Conservation (phyloP, 2,797 vertebrate species). For the Buceros bicornis region DNA sequence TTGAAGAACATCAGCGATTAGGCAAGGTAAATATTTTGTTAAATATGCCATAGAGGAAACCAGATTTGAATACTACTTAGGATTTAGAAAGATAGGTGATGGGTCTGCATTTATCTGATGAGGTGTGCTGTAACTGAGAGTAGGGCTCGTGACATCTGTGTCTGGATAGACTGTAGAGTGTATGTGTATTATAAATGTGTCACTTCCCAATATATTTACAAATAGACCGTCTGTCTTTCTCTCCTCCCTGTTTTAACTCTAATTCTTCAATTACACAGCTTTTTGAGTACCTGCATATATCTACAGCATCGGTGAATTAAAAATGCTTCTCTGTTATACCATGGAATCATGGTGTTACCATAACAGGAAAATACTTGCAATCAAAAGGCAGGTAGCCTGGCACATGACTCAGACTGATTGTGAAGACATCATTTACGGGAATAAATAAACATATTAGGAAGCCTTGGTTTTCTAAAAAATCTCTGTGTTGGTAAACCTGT, state of each 20-base stretch:
- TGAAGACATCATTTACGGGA: constrained; percentile 43
- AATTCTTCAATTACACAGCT: neutral
- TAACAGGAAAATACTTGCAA: constrained; percentile 65
- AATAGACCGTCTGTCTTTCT: neutral
- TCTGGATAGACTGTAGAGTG: neutral
- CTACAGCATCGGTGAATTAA: neutral
- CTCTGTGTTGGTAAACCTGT: neutral
- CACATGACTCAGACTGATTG: constrained; percentile 46
- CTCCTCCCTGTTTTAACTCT: neutral
- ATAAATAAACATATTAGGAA: constrained; percentile 59
- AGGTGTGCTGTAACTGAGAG: neutral
- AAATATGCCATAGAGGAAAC: constrained; percentile 11
- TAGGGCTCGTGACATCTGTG: neutral
- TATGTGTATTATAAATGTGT: neutral
- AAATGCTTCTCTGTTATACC: neutral
- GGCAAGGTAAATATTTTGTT: constrained; percentile 91
- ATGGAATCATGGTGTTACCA: neutral
- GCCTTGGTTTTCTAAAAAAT: constrained; percentile 6
- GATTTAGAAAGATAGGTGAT: neutral
- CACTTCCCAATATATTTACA: neutral
- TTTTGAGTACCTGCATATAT: neutral
- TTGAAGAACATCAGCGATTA: constrained; percentile 91
- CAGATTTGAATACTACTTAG: neutral
- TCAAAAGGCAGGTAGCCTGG: constrained; percentile 57
- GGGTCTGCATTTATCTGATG: neutral